Percentiles rank a stretch among this genome's conserved stretches.
Evolutionary conservation across 2,797 vertebrate genomes (phyloP).

Genomic region (Schizopygopsis pylzovi): DNA sequence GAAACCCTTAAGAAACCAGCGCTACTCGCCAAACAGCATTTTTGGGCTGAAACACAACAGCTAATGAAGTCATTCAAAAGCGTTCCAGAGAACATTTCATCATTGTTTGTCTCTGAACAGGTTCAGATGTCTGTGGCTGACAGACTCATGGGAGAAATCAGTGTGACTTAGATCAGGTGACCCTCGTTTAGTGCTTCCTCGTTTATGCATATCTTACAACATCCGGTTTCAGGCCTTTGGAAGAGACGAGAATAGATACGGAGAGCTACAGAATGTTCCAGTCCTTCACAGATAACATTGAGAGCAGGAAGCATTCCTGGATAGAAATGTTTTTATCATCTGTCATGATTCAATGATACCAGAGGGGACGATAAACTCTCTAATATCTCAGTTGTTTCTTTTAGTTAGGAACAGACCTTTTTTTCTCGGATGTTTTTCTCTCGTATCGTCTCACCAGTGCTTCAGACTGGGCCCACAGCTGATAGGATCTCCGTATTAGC

Average conservation of each 20-base stretch:
- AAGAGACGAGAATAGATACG: neutral
- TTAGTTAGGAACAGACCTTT: neutral
- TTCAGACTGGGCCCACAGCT: neutral
- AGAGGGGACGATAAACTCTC: neutral
- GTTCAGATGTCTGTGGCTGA: neutral
- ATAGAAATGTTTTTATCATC: neutral
- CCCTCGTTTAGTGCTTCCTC: constrained; percentile 2
- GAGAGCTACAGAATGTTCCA: constrained; percentile 5
- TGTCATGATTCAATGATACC: neutral
- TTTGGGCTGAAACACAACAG: constrained; percentile 54
- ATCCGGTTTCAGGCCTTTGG: constrained; percentile 9
- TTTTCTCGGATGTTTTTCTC: neutral
- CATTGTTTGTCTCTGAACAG: constrained; percentile 27
- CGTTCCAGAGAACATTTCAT: neutral
- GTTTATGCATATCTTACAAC: constrained; percentile 16
- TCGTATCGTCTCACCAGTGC: neutral
- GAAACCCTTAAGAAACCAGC: constrained; percentile 35
- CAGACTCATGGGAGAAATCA: neutral
- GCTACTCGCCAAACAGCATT: constrained; percentile 57
- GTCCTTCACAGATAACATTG: constrained; percentile 1
- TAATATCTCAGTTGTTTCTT: neutral
- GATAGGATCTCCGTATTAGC: neutral
- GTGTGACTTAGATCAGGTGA: neutral
- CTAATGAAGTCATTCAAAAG: constrained; percentile 42
- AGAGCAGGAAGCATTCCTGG: neutral